phyloP scores from a whole-genome alignment of 1,140 invertebrate species.

The Branchinecta lindahli region DNA sequence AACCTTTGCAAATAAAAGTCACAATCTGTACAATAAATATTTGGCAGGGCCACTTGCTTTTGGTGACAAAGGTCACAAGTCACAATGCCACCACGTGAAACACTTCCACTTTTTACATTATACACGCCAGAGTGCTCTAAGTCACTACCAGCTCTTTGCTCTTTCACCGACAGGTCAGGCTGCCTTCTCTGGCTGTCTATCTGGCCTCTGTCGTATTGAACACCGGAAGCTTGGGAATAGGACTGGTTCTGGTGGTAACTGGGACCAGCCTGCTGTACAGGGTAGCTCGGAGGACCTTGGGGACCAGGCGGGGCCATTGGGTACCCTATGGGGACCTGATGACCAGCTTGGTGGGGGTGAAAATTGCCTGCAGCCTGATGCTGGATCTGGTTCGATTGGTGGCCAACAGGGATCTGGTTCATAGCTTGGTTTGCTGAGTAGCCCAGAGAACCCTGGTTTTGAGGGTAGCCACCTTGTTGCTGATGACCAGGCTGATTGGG shows the following conservation, averaged over 20 bases:
- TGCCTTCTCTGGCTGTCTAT: constrained; percentile 18
- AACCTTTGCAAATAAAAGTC: constrained; percentile 81
- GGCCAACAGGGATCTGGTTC: neutral
- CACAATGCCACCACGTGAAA: constrained; percentile 28
- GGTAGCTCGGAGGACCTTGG: no score
- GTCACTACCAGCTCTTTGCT: constrained; percentile 16
- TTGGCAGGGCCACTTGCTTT: constrained; percentile 52
- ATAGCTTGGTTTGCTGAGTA: neutral
- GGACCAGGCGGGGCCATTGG: no score
- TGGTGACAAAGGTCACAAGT: constrained; percentile 69
- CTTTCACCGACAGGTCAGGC: constrained; percentile 20
- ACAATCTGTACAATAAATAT: constrained; percentile 69
- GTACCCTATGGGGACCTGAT: no score
- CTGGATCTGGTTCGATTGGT: constrained; percentile 5
- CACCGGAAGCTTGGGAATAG: constrained; percentile 17
- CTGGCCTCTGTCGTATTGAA: constrained; percentile 6
- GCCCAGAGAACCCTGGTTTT: no score
- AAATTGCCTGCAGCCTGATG: neutral
- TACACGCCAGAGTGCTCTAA: constrained; percentile 13
- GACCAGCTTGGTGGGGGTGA: no score
- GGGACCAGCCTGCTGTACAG: no score
- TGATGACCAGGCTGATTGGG: constrained; percentile 14
- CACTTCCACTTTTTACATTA: constrained; percentile 8
- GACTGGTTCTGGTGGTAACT: constrained; percentile 14
- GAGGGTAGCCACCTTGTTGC: neutral